Conservation (phyloP, 2,113 vertebrate species). For the Alaudala cheleensis region DNA sequence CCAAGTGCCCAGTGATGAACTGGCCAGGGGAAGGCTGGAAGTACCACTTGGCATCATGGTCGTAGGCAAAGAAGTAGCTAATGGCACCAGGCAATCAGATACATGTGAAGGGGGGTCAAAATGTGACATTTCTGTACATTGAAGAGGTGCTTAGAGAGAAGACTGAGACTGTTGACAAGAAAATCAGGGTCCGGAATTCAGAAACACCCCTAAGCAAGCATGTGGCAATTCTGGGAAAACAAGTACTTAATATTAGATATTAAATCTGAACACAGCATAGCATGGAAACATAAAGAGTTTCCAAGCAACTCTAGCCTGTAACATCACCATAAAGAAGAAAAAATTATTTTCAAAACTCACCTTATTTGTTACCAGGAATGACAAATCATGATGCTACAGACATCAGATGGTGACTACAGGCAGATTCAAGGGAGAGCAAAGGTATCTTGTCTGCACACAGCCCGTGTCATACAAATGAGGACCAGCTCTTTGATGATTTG, state of each 20-base stretch:
- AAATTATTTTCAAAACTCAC: not conserved
- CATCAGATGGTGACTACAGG: not conserved
- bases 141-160: not conserved
- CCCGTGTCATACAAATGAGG: not conserved
- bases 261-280: not conserved
- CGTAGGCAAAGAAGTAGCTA: not conserved
- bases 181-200: not conserved
- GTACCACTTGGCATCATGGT: not conserved
- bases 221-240: not conserved
- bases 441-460: not conserved
- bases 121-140: not conserved
- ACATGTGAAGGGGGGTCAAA: accelerated
- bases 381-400: not conserved
- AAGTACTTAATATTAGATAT: not conserved
- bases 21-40: not conserved
- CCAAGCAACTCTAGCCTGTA: not conserved
- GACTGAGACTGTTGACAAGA: not conserved
- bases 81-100: not conserved
- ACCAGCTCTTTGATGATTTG: not conserved
- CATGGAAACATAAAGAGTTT: not conserved
- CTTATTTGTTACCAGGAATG: not conserved
- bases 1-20: not conserved
- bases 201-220: not conserved
- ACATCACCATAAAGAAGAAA: not conserved
- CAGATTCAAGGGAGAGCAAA: not conserved